Conservation (phyloP, 1,140 invertebrate species). For the Papilio xuthus region DNA sequence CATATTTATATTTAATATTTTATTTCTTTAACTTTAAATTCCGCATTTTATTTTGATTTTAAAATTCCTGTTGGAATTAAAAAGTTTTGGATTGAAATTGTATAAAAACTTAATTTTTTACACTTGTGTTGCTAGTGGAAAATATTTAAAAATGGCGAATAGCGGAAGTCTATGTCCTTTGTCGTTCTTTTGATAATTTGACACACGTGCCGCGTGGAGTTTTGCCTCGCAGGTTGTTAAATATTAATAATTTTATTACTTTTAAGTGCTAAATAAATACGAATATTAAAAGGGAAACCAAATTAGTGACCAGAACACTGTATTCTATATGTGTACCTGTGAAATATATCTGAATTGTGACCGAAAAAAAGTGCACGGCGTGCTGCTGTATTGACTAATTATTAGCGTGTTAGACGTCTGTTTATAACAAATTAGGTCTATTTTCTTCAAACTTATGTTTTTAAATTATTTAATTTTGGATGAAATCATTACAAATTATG, state of each 20-base stretch:
- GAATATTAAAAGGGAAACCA: constrained; percentile 44
- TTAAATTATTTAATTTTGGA: background rate
- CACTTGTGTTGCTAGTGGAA: constrained; percentile 54
- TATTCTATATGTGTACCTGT: constrained; percentile 47
- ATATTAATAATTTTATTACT: constrained; percentile 59
- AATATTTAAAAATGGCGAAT: constrained; percentile 58
- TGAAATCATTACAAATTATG: background rate
- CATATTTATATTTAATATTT: background rate
- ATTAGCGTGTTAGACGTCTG: background rate
- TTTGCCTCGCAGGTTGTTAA: constrained; percentile 77
- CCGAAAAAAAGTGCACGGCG: constrained; percentile 38
- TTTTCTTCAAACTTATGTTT: background rate
- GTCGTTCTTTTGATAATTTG: constrained; percentile 79
- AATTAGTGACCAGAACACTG: constrained; percentile 50
- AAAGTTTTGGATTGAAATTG: background rate
- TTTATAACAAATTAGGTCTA: background rate
- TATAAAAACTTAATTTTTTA: constrained; percentile 7
- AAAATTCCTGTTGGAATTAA: too few relatives aligned
- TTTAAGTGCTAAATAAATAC: constrained; percentile 49
- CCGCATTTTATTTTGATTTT: too few relatives aligned
- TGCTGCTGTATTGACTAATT: background rate
- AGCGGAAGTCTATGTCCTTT: constrained; percentile 71
- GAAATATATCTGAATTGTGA: constrained; percentile 49
- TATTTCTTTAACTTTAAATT: too few relatives aligned
- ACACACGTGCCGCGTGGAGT: constrained; percentile 82